Evolutionary conservation across 2,888 invertebrate species (phyloP), one percentile per base, ranked within the genome.

Genomic region (Acleris cristana): DNA sequence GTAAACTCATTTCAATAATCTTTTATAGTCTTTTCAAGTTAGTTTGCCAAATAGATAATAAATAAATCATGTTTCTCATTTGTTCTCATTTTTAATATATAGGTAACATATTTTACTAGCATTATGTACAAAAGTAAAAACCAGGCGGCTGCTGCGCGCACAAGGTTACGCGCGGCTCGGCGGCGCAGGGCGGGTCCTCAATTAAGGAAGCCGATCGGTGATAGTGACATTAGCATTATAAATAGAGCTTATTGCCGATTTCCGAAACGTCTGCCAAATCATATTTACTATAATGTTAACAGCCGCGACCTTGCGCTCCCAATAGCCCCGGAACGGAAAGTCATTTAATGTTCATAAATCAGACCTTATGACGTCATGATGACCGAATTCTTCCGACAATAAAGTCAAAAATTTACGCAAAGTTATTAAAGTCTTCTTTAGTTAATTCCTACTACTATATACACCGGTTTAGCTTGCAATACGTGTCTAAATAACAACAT

Each of bases 311-410:
- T 91, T 91, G 91, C 79, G 73, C 79, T 87, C 80, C 83, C 83
- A 84, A 83, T 84, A 80, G 84, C 86, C 80, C 84, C 87, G 88
- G 83, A 85, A 85, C 84, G 79, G 83, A 23, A 23, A 86, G 81
- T 84, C 79, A 78, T 86, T 88, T 83, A 65, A 84, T 87, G 90
- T 90, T 88, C 90, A 86, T 90, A 91, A 89, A 87, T 90, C 89
- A 86, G 84, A 82, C 77, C 79, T 84, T 74, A 78, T 92, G 92
- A 92, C 92, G 92, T 91, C 92, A 92, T 87, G 80, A 82, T 79
- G 85, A 85, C 86, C 81, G 79, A 89, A 87, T 87, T 88, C 84
- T 80, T 79, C 79, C 73, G 78, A 79, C 77, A 81, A 73, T 73
- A 72, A 78, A 16, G 57, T 10, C 75, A 71, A 73, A 76, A 77